Conservation (phyloP, 2,888 invertebrate species). For the Dynastes maya region DNA sequence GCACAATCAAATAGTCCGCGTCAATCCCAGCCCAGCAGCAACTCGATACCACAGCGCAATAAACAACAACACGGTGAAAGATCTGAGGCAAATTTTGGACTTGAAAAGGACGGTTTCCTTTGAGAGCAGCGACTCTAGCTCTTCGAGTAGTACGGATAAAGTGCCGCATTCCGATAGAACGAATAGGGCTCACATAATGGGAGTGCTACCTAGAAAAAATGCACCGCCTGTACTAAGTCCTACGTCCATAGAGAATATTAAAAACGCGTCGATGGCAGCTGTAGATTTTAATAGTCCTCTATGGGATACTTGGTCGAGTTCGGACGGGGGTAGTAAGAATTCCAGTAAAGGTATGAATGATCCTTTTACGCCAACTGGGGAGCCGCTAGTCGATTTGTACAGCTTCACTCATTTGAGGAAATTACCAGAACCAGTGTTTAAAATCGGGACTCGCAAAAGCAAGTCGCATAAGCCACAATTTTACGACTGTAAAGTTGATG, state of each 20-base stretch:
- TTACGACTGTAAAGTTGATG: slow-evolving; percentile 64
- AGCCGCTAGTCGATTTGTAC: slow-evolving; percentile 62
- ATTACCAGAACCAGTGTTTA: slow-evolving; percentile 60
- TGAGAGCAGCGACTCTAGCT: slow-evolving; percentile 41
- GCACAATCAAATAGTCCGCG: slow-evolving; percentile 64
- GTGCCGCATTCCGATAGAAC: slow-evolving; percentile 49
- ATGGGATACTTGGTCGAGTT: slow-evolving; percentile 51
- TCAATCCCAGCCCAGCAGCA: slow-evolving; percentile 17
- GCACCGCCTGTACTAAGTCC: slow-evolving; percentile 33
- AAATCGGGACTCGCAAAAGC: slow-evolving; percentile 50
- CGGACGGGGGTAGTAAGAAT: slow-evolving; percentile 28
- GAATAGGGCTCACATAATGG: slow-evolving; percentile 47
- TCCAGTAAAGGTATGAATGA: not conserved
- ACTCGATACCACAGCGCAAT: slow-evolving; percentile 10
- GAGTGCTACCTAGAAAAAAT: slow-evolving; percentile 28
- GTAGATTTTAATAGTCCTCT: slow-evolving; percentile 44
- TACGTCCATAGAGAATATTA: slow-evolving; percentile 41
- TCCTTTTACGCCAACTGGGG: slow-evolving; percentile 58
- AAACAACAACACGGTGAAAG: slow-evolving; percentile 37
- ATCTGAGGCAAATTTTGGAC: slow-evolving; percentile 45
- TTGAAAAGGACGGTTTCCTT: slow-evolving; percentile 32
- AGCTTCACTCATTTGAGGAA: slow-evolving; percentile 61
- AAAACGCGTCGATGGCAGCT: slow-evolving; percentile 42
- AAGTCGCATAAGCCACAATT: slow-evolving; percentile 53
- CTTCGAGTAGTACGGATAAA: slow-evolving; percentile 38